Evolutionary conservation across 1,140 invertebrate species (phyloP).

Genomic region (Centruroides sculpturatus): DNA sequence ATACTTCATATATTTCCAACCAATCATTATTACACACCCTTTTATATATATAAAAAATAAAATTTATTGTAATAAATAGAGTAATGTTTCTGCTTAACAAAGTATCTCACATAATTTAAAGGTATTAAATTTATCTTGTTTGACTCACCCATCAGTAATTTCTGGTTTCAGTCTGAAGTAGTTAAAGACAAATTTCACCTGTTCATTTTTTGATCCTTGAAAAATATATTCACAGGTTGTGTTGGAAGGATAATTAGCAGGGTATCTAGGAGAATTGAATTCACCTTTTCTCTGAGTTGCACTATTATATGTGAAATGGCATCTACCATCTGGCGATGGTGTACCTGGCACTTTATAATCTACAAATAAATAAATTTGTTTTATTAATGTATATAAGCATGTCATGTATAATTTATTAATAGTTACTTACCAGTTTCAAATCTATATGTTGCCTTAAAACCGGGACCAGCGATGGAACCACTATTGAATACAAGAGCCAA

Average conservation of each 20-base stretch:
- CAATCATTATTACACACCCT: conserved; percentile 69
- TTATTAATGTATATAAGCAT: too few species aligned
- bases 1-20: conserved; percentile 77
- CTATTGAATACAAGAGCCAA: conserved; percentile 86
- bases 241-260: conserved; percentile 83
- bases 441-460: conserved; percentile 79
- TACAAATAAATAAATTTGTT: background rate
- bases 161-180: conserved; percentile 68
- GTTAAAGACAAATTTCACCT: conserved; percentile 81
- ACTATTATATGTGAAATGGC: conserved; percentile 80
- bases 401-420: too few species aligned
- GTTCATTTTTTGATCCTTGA: conserved; percentile 62
- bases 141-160: background rate
- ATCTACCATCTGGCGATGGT: conserved; percentile 69
- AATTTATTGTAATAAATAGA: background rate
- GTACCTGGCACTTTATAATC: conserved; percentile 73
- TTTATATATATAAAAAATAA: conserved; percentile 12
- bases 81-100: background rate
- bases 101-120: background rate
- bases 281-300: conserved; percentile 68
- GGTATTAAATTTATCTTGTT: too few species aligned
- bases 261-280: conserved; percentile 90
- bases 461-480: conserved; percentile 67
- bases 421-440: conserved; percentile 61
- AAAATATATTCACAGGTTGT: conserved; percentile 88